Conservation (phyloP, 2,888 invertebrate species). For the Acanthoscelides obtectus region DNA sequence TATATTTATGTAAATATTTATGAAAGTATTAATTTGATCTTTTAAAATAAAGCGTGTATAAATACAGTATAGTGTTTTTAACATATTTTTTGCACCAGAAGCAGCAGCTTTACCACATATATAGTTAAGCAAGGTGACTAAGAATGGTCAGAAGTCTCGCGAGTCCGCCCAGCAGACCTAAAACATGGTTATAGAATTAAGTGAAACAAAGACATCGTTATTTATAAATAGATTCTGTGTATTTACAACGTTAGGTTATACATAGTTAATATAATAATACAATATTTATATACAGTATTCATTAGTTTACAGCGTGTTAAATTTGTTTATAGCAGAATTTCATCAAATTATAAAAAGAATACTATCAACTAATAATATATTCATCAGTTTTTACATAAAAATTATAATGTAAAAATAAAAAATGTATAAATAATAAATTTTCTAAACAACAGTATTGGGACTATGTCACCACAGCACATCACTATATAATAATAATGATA, state of each 20-base stretch:
- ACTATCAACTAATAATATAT: background rate
- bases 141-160: no score
- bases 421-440: background rate
- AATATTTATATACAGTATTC: conserved; percentile 23
- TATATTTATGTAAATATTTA: background rate
- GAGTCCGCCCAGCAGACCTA: no score
- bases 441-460: background rate
- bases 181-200: no score
- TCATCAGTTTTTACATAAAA: background rate
- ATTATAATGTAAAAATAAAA: background rate
- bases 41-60: background rate
- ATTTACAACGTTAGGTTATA: conserved; percentile 22
- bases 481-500: background rate
- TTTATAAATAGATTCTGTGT: conserved; percentile 23
- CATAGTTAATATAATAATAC: conserved; percentile 24
- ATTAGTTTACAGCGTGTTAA: conserved; percentile 20
- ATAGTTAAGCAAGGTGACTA: no score
- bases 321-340: conserved; percentile 15
- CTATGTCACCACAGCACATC: background rate
- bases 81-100: no score
- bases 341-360: background rate
- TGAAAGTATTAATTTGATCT: background rate
- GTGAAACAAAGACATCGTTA: background rate
- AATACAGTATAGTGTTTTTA: no score
- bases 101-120: no score